Percentiles rank a stretch among this genome's conserved stretches.
These are phyloP conservation scores for Paedocypris sp. DNA, from an alignment of 2,113 vertebrate genomes.

Conservation along the genomic window DNA sequence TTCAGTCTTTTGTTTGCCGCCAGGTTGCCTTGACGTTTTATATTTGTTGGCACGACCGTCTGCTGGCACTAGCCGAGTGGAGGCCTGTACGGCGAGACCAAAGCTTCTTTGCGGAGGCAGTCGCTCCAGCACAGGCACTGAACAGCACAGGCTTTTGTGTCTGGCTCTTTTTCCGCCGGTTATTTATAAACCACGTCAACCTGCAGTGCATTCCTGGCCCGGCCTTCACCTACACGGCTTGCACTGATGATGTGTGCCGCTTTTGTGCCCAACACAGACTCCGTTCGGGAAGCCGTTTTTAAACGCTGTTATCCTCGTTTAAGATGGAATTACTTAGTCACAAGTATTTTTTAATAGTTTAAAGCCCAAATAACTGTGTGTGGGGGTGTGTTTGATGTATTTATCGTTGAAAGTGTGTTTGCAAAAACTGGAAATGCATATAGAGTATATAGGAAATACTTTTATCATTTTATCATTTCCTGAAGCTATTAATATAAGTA, in stretches of 20 bases:
- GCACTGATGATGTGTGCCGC: slow-evolving; percentile 43
- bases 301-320: slow-evolving; percentile 8
- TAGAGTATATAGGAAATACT: no score
- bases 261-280: slow-evolving; percentile 46
- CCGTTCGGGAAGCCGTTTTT: neutral
- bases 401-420: no score
- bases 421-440: no score
- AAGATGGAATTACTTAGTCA: no score
- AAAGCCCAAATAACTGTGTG: no score
- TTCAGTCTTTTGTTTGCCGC: neutral
- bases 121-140: slow-evolving; percentile 12
- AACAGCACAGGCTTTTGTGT: slow-evolving; percentile 59
- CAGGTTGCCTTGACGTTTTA: neutral
- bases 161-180: slow-evolving; percentile 45
- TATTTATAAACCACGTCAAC: slow-evolving; percentile 60
- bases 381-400: no score
- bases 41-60: slow-evolving; percentile 8
- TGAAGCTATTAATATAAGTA: no score
- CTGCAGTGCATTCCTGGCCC: slow-evolving; percentile 52
- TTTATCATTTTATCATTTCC: no score
- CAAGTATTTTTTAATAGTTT: no score
- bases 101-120: slow-evolving; percentile 7
- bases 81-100: neutral
- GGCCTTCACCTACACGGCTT: slow-evolving; percentile 38
- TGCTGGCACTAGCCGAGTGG: slow-evolving; percentile 2